A percentile compares a stretch with the other conserved stretches of the same genome.
These are phyloP conservation scores for Sipunculus nudus DNA, from an alignment of 2,888 invertebrate genomes.

Conservation along the genomic window DNA sequence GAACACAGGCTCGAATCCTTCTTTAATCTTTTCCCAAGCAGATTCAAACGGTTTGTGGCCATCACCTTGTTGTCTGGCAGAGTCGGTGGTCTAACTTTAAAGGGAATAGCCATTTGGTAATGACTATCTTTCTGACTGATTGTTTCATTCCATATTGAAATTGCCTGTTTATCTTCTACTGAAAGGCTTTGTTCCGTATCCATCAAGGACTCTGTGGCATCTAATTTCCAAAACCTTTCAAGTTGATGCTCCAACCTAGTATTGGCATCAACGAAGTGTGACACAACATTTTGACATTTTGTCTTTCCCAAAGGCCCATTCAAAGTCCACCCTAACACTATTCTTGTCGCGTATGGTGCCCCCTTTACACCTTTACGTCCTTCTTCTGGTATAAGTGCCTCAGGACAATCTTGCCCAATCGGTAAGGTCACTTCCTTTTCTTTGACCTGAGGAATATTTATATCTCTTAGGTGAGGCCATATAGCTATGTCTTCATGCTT, in stretches of 20 bases:
- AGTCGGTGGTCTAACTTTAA: slow-evolving; percentile 1
- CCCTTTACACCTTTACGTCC: background rate
- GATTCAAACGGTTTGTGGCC: slow-evolving; percentile 1
- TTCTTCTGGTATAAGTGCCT: background rate
- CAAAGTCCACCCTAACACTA: slow-evolving; percentile 20
- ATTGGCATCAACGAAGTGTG: slow-evolving; percentile 65
- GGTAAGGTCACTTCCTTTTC: slow-evolving; percentile 6
- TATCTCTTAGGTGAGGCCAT: slow-evolving; percentile 14
- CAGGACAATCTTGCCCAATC: slow-evolving; percentile 19
- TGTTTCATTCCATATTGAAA: slow-evolving; percentile 9
- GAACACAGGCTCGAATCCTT: background rate
- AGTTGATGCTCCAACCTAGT: slow-evolving; percentile 84
- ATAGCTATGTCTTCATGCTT: background rate
- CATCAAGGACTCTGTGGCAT: slow-evolving; percentile 72
- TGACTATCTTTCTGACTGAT: slow-evolving; percentile 2
- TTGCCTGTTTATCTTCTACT: slow-evolving; percentile 71
- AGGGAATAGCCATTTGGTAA: slow-evolving; percentile 18
- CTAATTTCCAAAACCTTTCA: slow-evolving; percentile 70
- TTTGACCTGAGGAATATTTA: slow-evolving; percentile 1
- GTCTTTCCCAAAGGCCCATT: slow-evolving; percentile 12
- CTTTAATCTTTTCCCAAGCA: slow-evolving; percentile 5
- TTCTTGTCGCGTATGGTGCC: slow-evolving; percentile 22
- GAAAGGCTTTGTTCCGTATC: slow-evolving; percentile 82
- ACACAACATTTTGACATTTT: background rate
- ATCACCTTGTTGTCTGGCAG: slow-evolving; percentile 1